Percentiles rank a stretch among this genome's conserved stretches.
Evolutionary conservation across 2,888 invertebrate species (phyloP).

Genomic region (Caradrina clavipalpis): DNA sequence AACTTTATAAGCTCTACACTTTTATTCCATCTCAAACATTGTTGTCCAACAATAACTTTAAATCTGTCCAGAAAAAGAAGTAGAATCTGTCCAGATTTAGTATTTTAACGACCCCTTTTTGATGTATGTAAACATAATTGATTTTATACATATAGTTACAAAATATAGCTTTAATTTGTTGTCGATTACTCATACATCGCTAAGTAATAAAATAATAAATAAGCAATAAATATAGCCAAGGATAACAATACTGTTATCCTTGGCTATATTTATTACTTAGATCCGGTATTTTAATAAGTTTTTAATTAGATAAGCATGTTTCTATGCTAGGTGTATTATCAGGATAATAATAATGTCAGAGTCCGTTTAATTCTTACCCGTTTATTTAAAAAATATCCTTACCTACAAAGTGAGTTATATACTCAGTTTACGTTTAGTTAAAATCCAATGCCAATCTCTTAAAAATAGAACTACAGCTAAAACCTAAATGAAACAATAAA

Average conservation of each 20-base stretch:
- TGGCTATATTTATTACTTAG: background rate
- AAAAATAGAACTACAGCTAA: conserved; percentile 24
- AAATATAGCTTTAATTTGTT: no score
- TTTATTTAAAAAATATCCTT: conserved; percentile 15
- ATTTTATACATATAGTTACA: no score
- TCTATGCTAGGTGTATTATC: background rate
- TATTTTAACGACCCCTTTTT: no score
- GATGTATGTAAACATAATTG: no score
- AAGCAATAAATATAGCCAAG: no score
- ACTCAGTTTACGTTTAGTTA: background rate
- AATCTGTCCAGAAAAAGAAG: no score
- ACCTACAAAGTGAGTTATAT: background rate
- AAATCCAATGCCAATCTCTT: conserved; percentile 37
- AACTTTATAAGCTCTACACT: no score
- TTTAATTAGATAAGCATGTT: background rate
- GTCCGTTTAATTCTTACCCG: background rate
- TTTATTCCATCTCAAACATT: no score
- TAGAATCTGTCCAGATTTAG: no score
- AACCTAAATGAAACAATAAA: conserved; percentile 25
- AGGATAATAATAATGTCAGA: conserved; percentile 7
- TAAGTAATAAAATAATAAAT: no score
- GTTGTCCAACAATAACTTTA: no score
- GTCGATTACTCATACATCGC: conserved; percentile 1
- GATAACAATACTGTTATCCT: conserved; percentile 6
- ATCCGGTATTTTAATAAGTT: background rate